phyloP scores from a whole-genome alignment of 2,888 invertebrate genomes.

The Nomada fabriciana region DNA sequence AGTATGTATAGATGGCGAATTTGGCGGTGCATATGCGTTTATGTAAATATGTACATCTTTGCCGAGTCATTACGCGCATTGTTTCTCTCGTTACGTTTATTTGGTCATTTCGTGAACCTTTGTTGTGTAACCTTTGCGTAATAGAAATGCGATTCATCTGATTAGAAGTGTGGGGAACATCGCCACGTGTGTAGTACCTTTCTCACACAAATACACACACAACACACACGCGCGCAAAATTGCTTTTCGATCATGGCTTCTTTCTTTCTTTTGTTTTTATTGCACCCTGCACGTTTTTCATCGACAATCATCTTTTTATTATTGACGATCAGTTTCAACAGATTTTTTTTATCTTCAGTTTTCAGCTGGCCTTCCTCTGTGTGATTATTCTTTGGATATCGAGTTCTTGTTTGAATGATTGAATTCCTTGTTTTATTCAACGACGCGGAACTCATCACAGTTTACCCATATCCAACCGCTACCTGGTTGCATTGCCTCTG shows the following conservation, averaged over 20 bases:
- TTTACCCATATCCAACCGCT: slow-evolving; percentile 52
- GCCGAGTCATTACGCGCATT: slow-evolving; percentile 23
- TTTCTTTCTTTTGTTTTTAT: neutral
- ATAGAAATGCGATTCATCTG: slow-evolving; percentile 39
- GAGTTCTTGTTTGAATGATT: slow-evolving; percentile 55
- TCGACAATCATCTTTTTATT: slow-evolving; percentile 30
- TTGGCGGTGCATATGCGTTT: slow-evolving; percentile 50
- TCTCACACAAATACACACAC: neutral
- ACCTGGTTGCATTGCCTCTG: slow-evolving; percentile 48
- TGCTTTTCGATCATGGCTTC: slow-evolving; percentile 31
- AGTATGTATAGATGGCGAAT: slow-evolving; percentile 44
- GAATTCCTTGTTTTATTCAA: slow-evolving; percentile 52
- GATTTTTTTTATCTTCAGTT: slow-evolving; percentile 69
- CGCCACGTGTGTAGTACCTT: slow-evolving; percentile 24
- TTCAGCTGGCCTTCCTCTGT: slow-evolving; percentile 63
- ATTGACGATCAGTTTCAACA: slow-evolving; percentile 48
- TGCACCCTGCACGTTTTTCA: slow-evolving; percentile 47
- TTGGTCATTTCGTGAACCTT: slow-evolving; percentile 40
- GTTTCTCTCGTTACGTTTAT: slow-evolving; percentile 41
- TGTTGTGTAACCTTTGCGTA: slow-evolving; percentile 45
- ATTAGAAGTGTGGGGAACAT: slow-evolving; percentile 16
- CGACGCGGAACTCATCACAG: slow-evolving; percentile 49
- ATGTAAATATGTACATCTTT: slow-evolving; percentile 37
- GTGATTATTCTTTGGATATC: slow-evolving; percentile 57
- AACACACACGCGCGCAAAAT: neutral